Percentiles rank a stretch among this genome's conserved stretches.
phyloP scores from a whole-genome alignment of 2,888 invertebrate genomes.

The Dorcus hopei region DNA sequence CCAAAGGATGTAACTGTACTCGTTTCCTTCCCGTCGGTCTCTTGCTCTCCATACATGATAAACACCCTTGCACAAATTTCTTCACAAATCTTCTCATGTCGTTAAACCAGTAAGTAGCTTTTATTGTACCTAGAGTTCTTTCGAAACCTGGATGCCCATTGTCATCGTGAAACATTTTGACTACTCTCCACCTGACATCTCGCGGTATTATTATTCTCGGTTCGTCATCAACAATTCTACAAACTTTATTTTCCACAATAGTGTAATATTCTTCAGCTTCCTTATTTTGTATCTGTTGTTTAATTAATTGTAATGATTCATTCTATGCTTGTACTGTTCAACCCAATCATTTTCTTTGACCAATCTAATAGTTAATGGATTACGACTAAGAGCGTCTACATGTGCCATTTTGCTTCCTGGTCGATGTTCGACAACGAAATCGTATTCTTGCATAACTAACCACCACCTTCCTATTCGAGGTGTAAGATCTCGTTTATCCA shows the following conservation, averaged over 20 bases:
- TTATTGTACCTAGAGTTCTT: conserved; percentile 5
- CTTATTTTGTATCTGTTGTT: background rate
- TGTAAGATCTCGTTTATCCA: no score
- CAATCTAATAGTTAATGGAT: background rate
- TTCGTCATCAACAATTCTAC: background rate
- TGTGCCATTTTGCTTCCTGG: background rate
- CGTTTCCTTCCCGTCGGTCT: background rate
- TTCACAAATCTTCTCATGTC: conserved; percentile 8
- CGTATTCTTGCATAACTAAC: no score
- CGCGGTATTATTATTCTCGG: conserved; percentile 15
- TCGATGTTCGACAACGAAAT: no score
- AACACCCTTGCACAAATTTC: conserved; percentile 4
- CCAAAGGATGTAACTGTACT: background rate
- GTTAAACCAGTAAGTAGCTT: conserved; percentile 6
- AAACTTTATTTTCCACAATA: background rate
- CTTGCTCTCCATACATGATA: conserved; percentile 1
- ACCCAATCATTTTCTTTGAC: background rate
- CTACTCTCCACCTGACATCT: conserved; percentile 15
- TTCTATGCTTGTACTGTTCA: background rate
- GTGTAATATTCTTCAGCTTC: background rate
- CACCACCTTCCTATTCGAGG: no score
- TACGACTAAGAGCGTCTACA: background rate
- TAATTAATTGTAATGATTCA: background rate
- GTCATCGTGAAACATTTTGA: conserved; percentile 17
- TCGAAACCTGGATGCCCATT: conserved; percentile 15